phyloP scores from a whole-genome alignment of 2,888 invertebrate species.

The Drosophila anceps region DNA sequence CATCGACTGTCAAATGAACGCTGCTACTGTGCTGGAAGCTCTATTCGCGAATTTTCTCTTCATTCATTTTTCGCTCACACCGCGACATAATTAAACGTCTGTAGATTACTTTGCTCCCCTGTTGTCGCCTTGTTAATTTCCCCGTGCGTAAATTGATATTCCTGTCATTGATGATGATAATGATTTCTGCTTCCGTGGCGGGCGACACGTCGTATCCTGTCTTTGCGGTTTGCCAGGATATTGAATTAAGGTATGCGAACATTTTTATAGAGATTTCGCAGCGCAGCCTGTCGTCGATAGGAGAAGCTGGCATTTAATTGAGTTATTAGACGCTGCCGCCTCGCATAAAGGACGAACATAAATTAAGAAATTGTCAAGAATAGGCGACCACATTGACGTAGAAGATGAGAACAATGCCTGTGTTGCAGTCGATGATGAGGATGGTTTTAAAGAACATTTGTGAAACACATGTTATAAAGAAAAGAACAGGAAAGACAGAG shows the following conservation, averaged over 20 bases:
- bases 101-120: conserved; percentile 28
- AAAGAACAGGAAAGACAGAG: conserved; percentile 33
- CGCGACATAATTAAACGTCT: conserved; percentile 64
- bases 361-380: conserved; percentile 67
- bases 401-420: conserved; percentile 24
- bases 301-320: conserved; percentile 67
- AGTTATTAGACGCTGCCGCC: conserved; percentile 68
- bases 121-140: conserved; percentile 7
- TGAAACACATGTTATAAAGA: conserved; percentile 71
- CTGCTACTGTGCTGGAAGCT: neutral
- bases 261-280: conserved; percentile 67
- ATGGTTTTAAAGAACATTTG: conserved; percentile 64
- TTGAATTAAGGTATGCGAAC: conserved; percentile 70
- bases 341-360: conserved; percentile 61
- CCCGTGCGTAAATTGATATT: conserved; percentile 77
- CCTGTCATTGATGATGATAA: conserved; percentile 67
- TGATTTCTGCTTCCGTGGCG: conserved; percentile 69
- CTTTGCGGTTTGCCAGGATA: conserved; percentile 74
- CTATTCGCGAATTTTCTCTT: neutral
- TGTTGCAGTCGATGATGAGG: conserved; percentile 42
- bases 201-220: conserved; percentile 59
- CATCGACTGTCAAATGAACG: neutral
- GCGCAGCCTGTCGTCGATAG: conserved; percentile 61
- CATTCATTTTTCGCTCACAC: conserved; percentile 13
- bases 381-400: conserved; percentile 33